Percentiles rank a stretch among this genome's conserved stretches.
Evolutionary conservation across 2,888 invertebrate species (phyloP).

Genomic region (Therioaphis trifolii): DNA sequence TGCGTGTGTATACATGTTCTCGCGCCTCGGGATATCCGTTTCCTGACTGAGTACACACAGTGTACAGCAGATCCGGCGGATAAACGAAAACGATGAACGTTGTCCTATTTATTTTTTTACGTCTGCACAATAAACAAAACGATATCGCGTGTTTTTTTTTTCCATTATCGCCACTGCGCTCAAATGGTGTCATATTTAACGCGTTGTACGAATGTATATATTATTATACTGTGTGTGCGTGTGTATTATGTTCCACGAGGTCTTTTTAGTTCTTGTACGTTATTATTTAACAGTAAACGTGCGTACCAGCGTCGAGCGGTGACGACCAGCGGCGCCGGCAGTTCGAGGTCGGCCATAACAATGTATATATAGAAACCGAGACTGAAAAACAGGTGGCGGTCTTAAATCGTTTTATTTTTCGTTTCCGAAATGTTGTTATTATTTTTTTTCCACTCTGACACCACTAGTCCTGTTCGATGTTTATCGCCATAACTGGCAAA

Average conservation of each 20-base stretch:
- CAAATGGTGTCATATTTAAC: neutral
- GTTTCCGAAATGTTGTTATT: constrained; percentile 24
- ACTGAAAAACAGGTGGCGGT: constrained; percentile 38
- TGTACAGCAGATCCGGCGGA: neutral
- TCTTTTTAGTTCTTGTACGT: neutral
- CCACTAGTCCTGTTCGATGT: neutral
- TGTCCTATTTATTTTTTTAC: neutral
- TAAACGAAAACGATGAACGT: constrained; percentile 11
- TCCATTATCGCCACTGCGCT: neutral
- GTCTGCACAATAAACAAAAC: neutral
- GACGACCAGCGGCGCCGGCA: too few species aligned
- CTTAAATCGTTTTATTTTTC: neutral
- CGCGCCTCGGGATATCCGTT: constrained; percentile 32
- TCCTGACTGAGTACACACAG: too few species aligned
- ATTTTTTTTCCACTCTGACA: too few species aligned
- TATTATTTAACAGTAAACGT: neutral
- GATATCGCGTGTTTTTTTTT: neutral
- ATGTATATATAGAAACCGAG: neutral
- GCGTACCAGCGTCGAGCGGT: too few species aligned
- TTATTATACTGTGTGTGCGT: too few species aligned
- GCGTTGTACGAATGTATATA: too few species aligned
- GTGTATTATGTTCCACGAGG: neutral
- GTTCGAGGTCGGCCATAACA: constrained; percentile 14
- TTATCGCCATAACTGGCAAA: constrained; percentile 11
- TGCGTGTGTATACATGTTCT: too few species aligned